Percentiles rank a stretch among this genome's conserved stretches.
phyloP scores from a whole-genome alignment of 2,113 vertebrate genomes.

The Acrocephalus arundinaceus region DNA sequence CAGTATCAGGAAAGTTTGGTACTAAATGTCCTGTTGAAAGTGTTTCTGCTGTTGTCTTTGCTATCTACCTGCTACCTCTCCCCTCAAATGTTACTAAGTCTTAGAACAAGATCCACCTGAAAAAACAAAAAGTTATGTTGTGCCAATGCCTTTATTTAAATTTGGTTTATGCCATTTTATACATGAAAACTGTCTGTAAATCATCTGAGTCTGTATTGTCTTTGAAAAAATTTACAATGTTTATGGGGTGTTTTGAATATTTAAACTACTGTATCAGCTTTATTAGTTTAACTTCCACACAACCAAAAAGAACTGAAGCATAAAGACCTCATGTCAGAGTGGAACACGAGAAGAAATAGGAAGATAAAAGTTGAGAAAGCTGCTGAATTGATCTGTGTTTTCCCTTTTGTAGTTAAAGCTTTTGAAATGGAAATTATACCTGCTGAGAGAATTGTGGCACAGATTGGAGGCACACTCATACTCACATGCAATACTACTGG shows the following conservation, averaged over 20 bases:
- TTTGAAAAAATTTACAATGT: neutral
- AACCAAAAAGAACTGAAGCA: neutral
- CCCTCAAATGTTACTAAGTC: neutral
- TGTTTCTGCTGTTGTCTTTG: neutral
- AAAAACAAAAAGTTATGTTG: neutral
- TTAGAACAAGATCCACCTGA: neutral
- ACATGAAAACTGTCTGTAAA: neutral
- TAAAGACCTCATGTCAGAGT: neutral
- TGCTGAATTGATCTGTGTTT: neutral
- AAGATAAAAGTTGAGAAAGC: neutral
- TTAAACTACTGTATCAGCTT: neutral
- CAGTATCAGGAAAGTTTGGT: neutral
- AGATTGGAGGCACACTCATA: constrained; percentile 48
- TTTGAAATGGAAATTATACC: constrained; percentile 59
- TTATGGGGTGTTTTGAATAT: neutral
- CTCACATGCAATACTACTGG: constrained; percentile 63
- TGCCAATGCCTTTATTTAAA: neutral
- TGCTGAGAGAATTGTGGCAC: constrained; percentile 1
- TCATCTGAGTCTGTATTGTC: neutral
- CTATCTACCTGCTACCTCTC: neutral
- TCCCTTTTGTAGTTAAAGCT: constrained; percentile 33
- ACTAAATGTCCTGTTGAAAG: neutral
- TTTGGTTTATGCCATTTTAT: neutral
- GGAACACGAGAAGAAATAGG: neutral
- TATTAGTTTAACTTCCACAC: neutral